Evolutionary conservation across 1,140 invertebrate species (phyloP), one percentile per base, ranked within the genome.

Genomic region (Aphidius gifuensis): DNA sequence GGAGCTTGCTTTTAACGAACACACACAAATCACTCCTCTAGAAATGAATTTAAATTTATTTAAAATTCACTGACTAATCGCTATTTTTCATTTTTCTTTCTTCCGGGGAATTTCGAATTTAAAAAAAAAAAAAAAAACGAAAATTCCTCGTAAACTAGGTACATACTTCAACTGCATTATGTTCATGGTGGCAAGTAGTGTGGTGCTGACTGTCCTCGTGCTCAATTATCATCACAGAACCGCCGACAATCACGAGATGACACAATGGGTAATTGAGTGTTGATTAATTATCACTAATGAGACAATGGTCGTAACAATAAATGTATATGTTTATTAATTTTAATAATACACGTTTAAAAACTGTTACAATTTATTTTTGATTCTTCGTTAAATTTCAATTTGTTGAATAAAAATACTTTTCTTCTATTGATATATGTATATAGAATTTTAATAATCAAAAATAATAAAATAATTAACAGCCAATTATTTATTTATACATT

Each of bases 81-180:
- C 73, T 64, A 65, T 62, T 44, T 67, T 61, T 60, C 11, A 67
- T 73, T 68, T 68, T 69, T 69, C 42, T 69, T 60, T 71, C 66
- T 65, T 58, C 63, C 64, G 73, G 76, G 75, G 66, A 68, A 69
- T 76, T 73, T 67, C 66, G 57, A 57, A 56, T 55, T 51, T 38
- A 6, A 32, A 51, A 60, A 59, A 42, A 50, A 58, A 58, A 53
- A 58, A 53, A 60, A 55, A 61, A 56, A 49, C 23, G 23, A 62
- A 55, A 73, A 77, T 72, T 76, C 73, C 71, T 74, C 73, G 65
- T 61, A 66, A 53, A 65, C 44, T 86, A 98, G 96, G 96, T 74
- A 97, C 97, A 68, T 99, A 99, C 85, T 99, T 99, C 88, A 97
- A 97, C 81, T 98, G 95, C 85, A 98, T 99, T 81, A 99, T 99